Evolutionary conservation across 2,113 vertebrate genomes (phyloP), one percentile per base, ranked within the genome.

Genomic region (Hymenochirus boettgeri): DNA sequence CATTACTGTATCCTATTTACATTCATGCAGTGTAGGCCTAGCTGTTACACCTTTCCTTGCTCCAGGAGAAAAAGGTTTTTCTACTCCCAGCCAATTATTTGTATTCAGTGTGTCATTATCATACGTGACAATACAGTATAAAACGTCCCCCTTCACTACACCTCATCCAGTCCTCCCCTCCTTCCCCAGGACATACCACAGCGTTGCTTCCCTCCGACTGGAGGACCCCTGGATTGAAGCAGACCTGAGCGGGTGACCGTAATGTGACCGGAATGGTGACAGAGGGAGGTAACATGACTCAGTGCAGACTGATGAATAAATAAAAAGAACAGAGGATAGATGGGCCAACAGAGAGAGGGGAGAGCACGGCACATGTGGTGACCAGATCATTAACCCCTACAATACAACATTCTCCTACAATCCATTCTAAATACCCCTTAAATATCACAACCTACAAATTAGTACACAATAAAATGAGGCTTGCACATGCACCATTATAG

Each of bases 191-290:
- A 26, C 64, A 59, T 67, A 67, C 64, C 64, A 47, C 55, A 52
- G 59, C 35, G 64, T 51, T 59, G 64, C 55, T 19, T 52, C 29
- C 56, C 46, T 35, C 23, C 19, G 21, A 59, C 46, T 48, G 55
- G 33, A 31, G 46, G 47, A 51, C 64, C 64, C 47, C 46, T 21
- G 46, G 64, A 26, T 57, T 66, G 55, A 55, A 59, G 64, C 64
- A 58, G 53, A 18, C 42, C 42, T 46, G 25, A 57, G 45, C 42
- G 25, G 56, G 46, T 42, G 48, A 50, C 29, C 13, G 64, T 67
- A 67, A 67, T 67, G 64, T 52, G 64, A 67, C 55, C 56, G 47
- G 18, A 52, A 39, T 58, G 64, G 64, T 67, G 64, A 67, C 64
- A 67, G 54, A 22, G 47, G 47, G 29, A 59, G 31, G 50, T 59